Conservation (phyloP, 2,888 invertebrate genomes). For the Xestobium rufovillosum region DNA sequence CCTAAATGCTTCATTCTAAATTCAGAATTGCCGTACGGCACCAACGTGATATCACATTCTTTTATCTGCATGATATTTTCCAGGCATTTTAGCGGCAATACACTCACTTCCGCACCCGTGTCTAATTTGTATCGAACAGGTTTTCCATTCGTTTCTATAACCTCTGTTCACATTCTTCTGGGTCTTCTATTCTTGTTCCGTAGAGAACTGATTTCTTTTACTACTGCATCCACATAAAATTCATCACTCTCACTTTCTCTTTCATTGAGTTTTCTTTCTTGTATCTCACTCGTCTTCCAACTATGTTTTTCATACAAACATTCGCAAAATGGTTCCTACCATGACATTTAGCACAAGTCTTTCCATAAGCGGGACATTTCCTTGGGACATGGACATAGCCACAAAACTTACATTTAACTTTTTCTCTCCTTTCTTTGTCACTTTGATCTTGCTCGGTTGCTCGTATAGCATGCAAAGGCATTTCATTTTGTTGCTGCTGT, state of each 20-base stretch:
- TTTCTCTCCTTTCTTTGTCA: neutral
- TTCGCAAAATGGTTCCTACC: constrained; percentile 16
- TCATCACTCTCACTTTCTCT: constrained; percentile 3
- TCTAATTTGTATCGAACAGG: constrained; percentile 16
- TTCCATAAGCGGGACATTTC: constrained; percentile 18
- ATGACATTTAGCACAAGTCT: constrained; percentile 14
- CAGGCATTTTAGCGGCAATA: constrained; percentile 2
- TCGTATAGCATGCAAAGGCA: constrained; percentile 7
- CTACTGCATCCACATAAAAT: constrained; percentile 5
- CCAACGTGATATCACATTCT: neutral
- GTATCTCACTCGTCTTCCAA: neutral
- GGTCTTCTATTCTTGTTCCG: neutral
- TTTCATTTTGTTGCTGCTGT: constrained; percentile 18
- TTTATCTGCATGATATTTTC: constrained; percentile 5
- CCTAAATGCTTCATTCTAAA: constrained; percentile 2
- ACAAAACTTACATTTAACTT: constrained; percentile 6
- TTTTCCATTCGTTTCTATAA: neutral
- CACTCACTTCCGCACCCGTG: constrained; percentile 15
- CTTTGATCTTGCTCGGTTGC: constrained; percentile 5
- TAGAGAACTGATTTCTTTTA: neutral
- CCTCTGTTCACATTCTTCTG: constrained; percentile 3
- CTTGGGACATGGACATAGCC: constrained; percentile 6
- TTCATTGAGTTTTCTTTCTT: no score
- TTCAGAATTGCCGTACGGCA: constrained; percentile 6
- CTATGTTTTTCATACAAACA: constrained; percentile 10